Conservation (phyloP, 2,113 vertebrate species). For the Speoplatyrhinus poulsoni region DNA sequence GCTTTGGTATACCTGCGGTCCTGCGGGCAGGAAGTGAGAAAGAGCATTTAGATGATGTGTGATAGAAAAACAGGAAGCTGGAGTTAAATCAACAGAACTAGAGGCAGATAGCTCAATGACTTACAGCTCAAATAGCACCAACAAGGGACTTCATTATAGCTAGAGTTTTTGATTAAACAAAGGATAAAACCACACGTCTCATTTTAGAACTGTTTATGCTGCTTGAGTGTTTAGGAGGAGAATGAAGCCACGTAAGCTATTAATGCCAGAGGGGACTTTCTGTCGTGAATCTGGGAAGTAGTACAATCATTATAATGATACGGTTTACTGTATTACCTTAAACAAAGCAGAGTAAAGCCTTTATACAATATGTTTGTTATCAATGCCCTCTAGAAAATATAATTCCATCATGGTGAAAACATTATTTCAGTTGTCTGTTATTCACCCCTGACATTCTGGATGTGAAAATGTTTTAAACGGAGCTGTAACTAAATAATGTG, state of each 20-base stretch:
- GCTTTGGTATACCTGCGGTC: constrained; percentile 70
- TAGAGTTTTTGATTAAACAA: constrained; percentile 43
- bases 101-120: constrained; percentile 45
- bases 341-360: neutral
- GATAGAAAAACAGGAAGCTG: constrained; percentile 68
- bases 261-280: neutral
- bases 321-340: neutral
- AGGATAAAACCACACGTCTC: constrained; percentile 45
- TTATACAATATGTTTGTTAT: neutral
- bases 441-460: constrained; percentile 14
- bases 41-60: constrained; percentile 59
- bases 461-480: constrained; percentile 33
- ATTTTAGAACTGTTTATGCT: constrained; percentile 22
- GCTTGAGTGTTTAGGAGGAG: constrained; percentile 4
- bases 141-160: constrained; percentile 51
- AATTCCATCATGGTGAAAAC: neutral
- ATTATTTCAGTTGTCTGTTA: constrained; percentile 10
- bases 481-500: constrained; percentile 54
- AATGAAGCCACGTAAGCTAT: too few relatives aligned
- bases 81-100: constrained; percentile 62
- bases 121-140: constrained; percentile 33
- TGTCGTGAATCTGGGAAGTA: neutral
- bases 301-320: neutral
- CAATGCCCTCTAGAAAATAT: neutral
- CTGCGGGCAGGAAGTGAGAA: constrained; percentile 68